phyloP scores from a whole-genome alignment of 2,888 invertebrate genomes.

The Choristoneura rosaceana region DNA sequence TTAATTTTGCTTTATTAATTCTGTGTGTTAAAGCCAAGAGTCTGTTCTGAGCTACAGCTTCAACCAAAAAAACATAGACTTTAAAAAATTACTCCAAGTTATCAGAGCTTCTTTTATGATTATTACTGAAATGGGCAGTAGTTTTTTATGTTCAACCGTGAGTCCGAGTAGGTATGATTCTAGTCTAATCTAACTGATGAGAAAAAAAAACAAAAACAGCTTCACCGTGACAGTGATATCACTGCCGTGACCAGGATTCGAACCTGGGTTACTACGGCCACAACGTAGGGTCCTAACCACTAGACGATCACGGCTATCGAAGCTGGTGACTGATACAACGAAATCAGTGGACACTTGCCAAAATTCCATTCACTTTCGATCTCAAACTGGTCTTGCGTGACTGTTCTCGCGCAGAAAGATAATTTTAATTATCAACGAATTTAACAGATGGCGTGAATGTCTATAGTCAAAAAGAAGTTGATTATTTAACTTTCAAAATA shows the following conservation, averaged over 20 bases:
- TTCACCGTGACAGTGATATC: conserved; percentile 58
- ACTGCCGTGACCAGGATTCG: conserved; percentile 90
- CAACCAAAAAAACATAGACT: too few relatives aligned
- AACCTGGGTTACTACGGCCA: conserved; percentile 88
- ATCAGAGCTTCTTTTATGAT: not conserved
- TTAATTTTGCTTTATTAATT: conserved; percentile 39
- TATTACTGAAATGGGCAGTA: not conserved
- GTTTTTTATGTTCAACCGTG: not conserved
- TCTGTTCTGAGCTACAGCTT: not conserved
- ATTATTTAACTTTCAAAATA: too few relatives aligned
- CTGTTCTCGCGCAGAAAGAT: conserved; percentile 12
- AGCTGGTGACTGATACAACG: conserved; percentile 45
- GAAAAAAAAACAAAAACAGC: conserved; percentile 42
- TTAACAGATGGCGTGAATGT: conserved; percentile 18
- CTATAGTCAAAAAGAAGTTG: not conserved
- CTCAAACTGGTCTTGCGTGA: conserved; percentile 8
- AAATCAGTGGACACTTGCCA: conserved; percentile 42
- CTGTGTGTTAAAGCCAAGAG: not conserved
- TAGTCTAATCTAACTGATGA: not conserved
- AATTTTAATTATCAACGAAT: not conserved
- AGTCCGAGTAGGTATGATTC: not conserved
- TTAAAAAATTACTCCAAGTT: conserved; percentile 2
- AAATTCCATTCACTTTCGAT: conserved; percentile 20
- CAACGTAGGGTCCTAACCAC: conserved; percentile 87
- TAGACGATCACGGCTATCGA: conserved; percentile 85